These are phyloP conservation scores for Tinea trinotella DNA, from an alignment of 2,888 invertebrate genomes.

Conservation along the genomic window DNA sequence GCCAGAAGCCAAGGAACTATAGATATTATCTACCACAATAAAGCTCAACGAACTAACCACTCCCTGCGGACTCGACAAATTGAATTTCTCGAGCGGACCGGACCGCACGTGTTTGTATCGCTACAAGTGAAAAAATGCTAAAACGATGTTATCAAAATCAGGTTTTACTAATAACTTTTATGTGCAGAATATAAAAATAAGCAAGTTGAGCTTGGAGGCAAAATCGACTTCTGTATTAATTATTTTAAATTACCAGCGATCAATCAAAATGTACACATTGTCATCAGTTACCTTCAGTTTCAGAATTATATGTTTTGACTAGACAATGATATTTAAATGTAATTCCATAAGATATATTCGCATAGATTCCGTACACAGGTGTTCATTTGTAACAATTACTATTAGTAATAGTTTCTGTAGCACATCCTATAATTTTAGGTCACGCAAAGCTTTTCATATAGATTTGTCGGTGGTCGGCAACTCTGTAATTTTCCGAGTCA, in stretches of 20 bases:
- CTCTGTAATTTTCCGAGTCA: conserved; percentile 48
- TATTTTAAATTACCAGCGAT: not conserved
- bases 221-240: not conserved
- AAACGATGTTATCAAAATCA: conserved; percentile 3
- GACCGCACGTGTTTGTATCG: conserved; percentile 13
- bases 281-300: no score
- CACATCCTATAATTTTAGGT: not conserved
- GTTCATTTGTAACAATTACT: not conserved
- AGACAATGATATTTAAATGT: no score
- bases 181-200: not conserved
- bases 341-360: no score
- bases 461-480: not conserved
- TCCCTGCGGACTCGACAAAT: conserved; percentile 47
- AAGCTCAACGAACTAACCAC: conserved; percentile 36
- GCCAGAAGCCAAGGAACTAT: conserved; percentile 26
- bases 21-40: conserved; percentile 50
- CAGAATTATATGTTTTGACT: no score
- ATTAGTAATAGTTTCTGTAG: not conserved
- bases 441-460: not conserved
- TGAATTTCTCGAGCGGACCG: conserved; percentile 34
- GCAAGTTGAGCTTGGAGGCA: not conserved
- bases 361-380: no score
- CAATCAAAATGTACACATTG: not conserved
- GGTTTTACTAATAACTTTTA: conserved; percentile 1
- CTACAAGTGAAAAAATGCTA: not conserved